phyloP scores from a whole-genome alignment of 2,113 vertebrate species.

The Fukomys damarensis region DNA sequence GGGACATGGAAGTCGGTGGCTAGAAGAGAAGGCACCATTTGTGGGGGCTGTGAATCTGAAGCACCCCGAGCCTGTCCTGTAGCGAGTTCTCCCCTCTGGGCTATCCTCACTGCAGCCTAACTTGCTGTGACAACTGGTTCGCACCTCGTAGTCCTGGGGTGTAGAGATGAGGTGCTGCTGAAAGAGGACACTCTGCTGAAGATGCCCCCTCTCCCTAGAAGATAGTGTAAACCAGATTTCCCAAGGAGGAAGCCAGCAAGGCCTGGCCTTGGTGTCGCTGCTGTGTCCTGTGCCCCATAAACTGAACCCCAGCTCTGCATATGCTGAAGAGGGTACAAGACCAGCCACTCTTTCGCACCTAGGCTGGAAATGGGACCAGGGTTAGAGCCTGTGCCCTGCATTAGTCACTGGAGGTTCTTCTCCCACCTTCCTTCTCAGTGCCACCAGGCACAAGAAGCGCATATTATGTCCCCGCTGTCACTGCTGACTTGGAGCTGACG shows the following conservation, averaged over 20 bases:
- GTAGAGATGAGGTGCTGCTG: not conserved
- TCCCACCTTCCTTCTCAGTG: not conserved
- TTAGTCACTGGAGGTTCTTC: constrained; percentile 1
- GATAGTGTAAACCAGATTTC: not conserved
- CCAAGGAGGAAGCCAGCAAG: not conserved
- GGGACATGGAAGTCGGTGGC: not conserved
- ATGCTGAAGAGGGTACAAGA: not conserved
- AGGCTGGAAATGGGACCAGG: constrained; percentile 47
- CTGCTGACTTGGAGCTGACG: not conserved
- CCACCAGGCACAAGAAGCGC: not conserved
- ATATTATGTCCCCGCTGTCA: not conserved
- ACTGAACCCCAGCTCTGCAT: not conserved
- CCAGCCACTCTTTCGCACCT: not conserved
- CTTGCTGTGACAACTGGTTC: not conserved
- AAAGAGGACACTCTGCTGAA: not conserved
- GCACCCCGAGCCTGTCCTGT: not conserved
- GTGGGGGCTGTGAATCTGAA: not conserved
- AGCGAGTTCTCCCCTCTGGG: not conserved
- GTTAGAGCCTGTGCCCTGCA: not conserved
- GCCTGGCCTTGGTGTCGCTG: not conserved
- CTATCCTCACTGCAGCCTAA: not conserved
- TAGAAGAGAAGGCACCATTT: not conserved
- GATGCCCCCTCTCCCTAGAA: not conserved
- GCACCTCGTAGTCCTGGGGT: not conserved
- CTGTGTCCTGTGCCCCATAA: not conserved